A percentile compares a stretch with the other conserved stretches of the same genome.
phyloP scores from a whole-genome alignment of 2,113 vertebrate genomes.

The Excalfactoria chinensis region DNA sequence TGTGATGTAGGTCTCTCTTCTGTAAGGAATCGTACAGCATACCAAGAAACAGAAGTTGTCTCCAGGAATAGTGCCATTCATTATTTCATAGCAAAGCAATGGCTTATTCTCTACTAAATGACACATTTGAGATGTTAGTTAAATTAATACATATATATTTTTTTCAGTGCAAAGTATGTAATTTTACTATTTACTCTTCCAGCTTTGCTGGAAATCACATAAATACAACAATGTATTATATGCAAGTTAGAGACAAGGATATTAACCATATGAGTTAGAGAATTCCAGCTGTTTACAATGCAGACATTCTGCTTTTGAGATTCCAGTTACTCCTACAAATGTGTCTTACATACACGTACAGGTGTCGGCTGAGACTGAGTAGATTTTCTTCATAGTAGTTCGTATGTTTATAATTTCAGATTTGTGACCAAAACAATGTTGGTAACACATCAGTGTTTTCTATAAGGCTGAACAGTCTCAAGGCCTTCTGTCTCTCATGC shows the following conservation, averaged over 20 bases:
- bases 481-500: background rate
- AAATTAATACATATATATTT: too few species aligned
- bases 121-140: background rate
- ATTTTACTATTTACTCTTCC: background rate
- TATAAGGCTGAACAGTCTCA: too few species aligned
- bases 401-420: background rate
- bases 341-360: fast-evolving
- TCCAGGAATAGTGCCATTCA: background rate
- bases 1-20: background rate
- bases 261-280: background rate
- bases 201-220: background rate
- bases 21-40: background rate
- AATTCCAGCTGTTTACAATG: background rate
- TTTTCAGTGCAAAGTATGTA: background rate
- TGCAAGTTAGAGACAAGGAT: background rate
- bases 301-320: background rate
- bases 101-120: background rate
- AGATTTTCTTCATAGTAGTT: background rate
- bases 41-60: background rate
- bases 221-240: background rate
- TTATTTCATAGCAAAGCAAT: background rate
- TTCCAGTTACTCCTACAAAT: background rate
- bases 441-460: background rate
- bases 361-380: background rate
- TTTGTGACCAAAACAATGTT: background rate